Base-by-base conservation (phyloP, 2,888 invertebrate genomes). In the Abscondita cerata region DNA sequence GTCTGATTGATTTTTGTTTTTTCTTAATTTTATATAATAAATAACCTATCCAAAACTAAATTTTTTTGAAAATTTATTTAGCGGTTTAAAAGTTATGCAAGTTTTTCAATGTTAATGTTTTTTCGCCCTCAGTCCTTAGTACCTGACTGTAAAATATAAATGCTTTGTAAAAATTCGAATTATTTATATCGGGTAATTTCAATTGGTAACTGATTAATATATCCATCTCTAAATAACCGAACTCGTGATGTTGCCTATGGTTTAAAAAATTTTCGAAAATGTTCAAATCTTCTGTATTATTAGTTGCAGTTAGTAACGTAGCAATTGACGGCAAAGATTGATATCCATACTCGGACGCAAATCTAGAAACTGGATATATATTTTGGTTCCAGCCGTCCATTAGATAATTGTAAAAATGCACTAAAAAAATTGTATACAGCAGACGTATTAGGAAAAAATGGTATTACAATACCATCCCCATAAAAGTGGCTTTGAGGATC, bases 301-400 rank as follows among this genome's bases (percentile, higher is more conserved):
- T 81, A 1, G 87, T 83, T 0, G 88, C 89, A 12, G 85, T 84
- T 44, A 81, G 76, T 80, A 93, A 83, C 0, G 94, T 88, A 36
- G 83, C 81, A 13, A 89, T 77, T 1, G 91, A 89, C 0, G 98
- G 96, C 67, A 93, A 82, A 0, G 96, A 92, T 80, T 98, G 98
- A 68, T 93, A 91, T 0, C 99, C 99, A 76, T 95, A 99, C 80
- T 99, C 99, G 0, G 98, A 97, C 2, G 91, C 89, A 80, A 98
- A 98, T 71, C 98, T 85, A 0, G 96, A 88, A 11, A 86, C 85
- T 0, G 92, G 92, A 77, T 90, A 96, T 4, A 86, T 88, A 59
- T 84, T 85, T 50, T 87, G 84, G 72, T 92, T 83, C 95, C 96
- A 98, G 55, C 89, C 87, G 73, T 98, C 90, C 18, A 82, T 81